Evolutionary conservation across 2,888 invertebrate genomes (phyloP), one percentile per base, ranked within the genome.

Genomic region (Scaptomyza cyrtandrae): DNA sequence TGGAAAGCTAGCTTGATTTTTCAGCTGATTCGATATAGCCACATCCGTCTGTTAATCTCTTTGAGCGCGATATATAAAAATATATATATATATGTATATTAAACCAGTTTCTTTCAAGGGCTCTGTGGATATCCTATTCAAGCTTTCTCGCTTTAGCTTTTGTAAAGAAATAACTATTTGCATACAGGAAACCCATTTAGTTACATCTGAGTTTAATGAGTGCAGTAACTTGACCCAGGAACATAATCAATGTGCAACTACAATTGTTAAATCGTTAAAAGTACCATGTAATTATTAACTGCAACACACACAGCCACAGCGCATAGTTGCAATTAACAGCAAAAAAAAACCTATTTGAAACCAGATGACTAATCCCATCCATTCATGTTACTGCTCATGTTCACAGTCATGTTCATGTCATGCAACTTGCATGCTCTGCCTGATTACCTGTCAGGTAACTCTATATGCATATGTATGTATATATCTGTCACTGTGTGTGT

Each of bases 361-460:
- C 39, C 46, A 43, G 16, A 33, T 50, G 29, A 37, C 49, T 41
- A 73, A 66, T 60, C 19, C 45, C 48, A 31, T n/a, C 14, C 4
- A 56, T 31, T 52, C 57, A 43, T 43, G 49, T 48, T 24, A 27
- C 14, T 46, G 33, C 19, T 6, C 19, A 6, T 49, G 24, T 19
- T 7, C 53, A 19, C 29, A 29, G 52, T n/a, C n/a, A n/a, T n/a
- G n/a, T n/a, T n/a, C n/a, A 41, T 48, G 59, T 43, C 63, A 19
- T 35, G 39, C 31, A 72, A 63, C 57, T 72, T 77, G 55, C 73
- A 77, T 72, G 78, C 16, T 13, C 19, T 29, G 44, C 9, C 58
- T 57, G 63, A 74, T 75, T 70, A 43, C 57, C 50, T 31, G 58
- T 3, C 70, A 57, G 62, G 39, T 61, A 10, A 46, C 10, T 46